Evolutionary conservation across 2,888 invertebrate genomes (phyloP).

Genomic region (Dinocampus coccinellae): DNA sequence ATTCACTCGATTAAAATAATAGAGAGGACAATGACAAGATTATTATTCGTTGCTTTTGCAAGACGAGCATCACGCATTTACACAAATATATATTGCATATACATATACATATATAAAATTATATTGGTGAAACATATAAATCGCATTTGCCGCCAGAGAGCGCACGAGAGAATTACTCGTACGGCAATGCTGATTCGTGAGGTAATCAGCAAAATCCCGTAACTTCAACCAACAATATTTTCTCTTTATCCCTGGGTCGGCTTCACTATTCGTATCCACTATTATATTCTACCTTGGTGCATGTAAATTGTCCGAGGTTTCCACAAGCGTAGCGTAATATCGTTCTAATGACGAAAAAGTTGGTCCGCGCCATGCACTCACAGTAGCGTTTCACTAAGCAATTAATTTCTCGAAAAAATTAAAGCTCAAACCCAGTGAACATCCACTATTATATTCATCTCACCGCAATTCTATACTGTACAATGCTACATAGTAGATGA

Average conservation of each 20-base stretch:
- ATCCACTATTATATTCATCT: conserved; percentile 33
- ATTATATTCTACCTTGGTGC: conserved; percentile 48
- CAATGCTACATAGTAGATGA: conserved; percentile 21
- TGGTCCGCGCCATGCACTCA: conserved; percentile 24
- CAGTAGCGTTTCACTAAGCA: conserved; percentile 47
- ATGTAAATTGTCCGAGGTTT: conserved; percentile 62
- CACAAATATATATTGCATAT: background rate
- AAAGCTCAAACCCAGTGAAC: conserved; percentile 25
- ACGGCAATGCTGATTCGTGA: conserved; percentile 48
- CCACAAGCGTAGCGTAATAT: conserved; percentile 60
- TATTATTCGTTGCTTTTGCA: too few relatives aligned
- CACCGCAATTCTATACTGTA: conserved; percentile 20
- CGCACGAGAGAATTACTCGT: conserved; percentile 14
- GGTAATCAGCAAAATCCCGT: conserved; percentile 63
- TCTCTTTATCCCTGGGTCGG: conserved; percentile 22
- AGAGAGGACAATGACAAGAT: background rate
- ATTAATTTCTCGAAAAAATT: conserved; percentile 63
- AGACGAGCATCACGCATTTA: too few relatives aligned
- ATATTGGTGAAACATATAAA: background rate
- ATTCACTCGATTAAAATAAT: background rate
- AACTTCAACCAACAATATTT: conserved; percentile 45
- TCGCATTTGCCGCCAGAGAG: background rate
- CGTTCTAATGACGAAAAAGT: conserved; percentile 64
- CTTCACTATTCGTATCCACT: conserved; percentile 45
- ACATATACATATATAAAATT: background rate